Evolutionary conservation across 2,888 invertebrate species (phyloP).

Genomic region (Drosophila koepferae): DNA sequence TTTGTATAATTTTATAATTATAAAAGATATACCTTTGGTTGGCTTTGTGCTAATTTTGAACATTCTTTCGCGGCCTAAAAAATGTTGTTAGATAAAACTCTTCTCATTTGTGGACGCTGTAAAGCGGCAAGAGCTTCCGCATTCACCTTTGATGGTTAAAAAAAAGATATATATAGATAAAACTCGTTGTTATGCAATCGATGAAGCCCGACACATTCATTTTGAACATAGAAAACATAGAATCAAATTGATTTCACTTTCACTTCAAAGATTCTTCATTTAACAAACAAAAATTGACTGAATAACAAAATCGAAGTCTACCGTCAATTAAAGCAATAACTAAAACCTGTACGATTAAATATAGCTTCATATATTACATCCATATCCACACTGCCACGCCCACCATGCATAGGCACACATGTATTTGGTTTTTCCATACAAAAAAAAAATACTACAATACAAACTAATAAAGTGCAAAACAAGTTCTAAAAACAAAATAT

Average conservation of each 20-base stretch:
- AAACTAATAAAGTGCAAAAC: slow-evolving; percentile 40
- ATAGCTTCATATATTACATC: not conserved
- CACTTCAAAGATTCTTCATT: not conserved
- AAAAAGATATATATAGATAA: too few relatives aligned
- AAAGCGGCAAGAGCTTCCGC: too few relatives aligned
- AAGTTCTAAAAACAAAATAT: slow-evolving; percentile 47
- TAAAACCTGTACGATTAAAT: not conserved
- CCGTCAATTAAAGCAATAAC: not conserved
- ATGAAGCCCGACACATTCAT: not conserved
- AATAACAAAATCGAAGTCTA: not conserved
- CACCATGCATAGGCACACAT: not conserved
- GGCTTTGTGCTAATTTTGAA: too few relatives aligned
- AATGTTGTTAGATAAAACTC: too few relatives aligned
- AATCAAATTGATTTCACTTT: not conserved
- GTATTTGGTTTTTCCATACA: not conserved
- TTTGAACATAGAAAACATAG: not conserved
- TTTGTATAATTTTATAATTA: too few relatives aligned
- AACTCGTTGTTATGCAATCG: not conserved
- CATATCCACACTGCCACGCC: not conserved
- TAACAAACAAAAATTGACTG: not conserved
- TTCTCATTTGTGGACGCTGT: too few relatives aligned
- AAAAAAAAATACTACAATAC: not conserved
- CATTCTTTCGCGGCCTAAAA: too few relatives aligned
- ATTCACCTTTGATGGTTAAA: too few relatives aligned
- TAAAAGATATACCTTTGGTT: too few relatives aligned